Evolutionary conservation across 2,888 invertebrate species (phyloP).

Genomic region (Campoplex capitator): DNA sequence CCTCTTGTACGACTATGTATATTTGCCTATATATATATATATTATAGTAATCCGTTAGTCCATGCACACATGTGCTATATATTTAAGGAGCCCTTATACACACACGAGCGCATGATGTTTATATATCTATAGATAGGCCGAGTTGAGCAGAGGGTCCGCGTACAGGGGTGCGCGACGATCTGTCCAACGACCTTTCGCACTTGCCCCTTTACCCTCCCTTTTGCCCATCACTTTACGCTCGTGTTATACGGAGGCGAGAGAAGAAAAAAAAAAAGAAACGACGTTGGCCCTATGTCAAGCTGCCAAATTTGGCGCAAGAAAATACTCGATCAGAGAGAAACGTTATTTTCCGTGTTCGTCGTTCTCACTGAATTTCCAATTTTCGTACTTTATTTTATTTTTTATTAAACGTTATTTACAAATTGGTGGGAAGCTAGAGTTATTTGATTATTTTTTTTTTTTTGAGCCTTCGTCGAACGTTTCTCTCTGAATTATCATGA

Average conservation of each 20-base stretch:
- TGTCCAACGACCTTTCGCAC: constrained; percentile 68
- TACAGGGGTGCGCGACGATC: constrained; percentile 65
- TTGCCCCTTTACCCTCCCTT: constrained; percentile 42
- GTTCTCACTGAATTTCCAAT: no score
- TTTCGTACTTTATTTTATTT: not conserved
- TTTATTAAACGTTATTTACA: not conserved
- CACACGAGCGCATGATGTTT: not conserved
- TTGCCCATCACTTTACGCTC: constrained; percentile 33
- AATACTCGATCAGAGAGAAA: not conserved
- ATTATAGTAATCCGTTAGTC: constrained; percentile 9
- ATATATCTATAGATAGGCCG: constrained; percentile 3
- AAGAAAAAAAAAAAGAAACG: not conserved
- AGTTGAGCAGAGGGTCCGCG: constrained; percentile 24
- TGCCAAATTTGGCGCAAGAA: not conserved
- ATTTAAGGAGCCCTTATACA: not conserved
- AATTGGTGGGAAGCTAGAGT: not conserved
- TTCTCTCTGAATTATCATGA: not conserved
- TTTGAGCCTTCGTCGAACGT: not conserved
- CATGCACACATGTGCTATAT: not conserved
- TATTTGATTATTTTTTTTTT: not conserved
- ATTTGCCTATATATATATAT: constrained; percentile 18
- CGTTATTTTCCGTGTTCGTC: not conserved
- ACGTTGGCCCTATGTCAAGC: not conserved
- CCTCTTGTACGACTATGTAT: not conserved
- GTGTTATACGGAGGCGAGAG: constrained; percentile 10